Conservation (phyloP, 1,140 invertebrate species). For the Habropoda laboriosa region DNA sequence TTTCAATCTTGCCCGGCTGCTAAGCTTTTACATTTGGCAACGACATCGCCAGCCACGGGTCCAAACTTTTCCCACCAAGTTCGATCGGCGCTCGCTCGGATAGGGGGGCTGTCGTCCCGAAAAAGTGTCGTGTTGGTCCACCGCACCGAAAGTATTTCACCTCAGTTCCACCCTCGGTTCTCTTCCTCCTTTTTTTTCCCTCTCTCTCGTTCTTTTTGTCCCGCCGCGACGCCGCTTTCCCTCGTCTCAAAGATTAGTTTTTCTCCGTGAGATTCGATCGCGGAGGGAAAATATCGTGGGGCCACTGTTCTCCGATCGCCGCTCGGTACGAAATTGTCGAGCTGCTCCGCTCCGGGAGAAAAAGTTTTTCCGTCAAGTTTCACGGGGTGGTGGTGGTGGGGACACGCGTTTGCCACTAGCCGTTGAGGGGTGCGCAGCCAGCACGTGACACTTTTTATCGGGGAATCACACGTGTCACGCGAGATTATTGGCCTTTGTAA, state of each 20-base stretch:
- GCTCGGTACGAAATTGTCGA: background rate
- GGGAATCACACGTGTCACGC: conserved; percentile 72
- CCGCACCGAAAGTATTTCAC: background rate
- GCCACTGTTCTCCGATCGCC: background rate
- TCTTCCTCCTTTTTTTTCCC: background rate
- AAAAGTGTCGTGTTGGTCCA: background rate
- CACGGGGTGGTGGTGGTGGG: background rate
- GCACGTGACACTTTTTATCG: conserved; percentile 73
- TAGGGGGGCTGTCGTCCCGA: background rate
- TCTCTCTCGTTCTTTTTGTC: no score
- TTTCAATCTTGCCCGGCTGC: background rate
- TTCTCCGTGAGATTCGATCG: background rate
- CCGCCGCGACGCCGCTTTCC: no score
- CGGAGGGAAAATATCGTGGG: background rate
- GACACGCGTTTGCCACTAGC: background rate
- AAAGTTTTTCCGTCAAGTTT: conserved; percentile 39
- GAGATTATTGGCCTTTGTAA: conserved; percentile 72
- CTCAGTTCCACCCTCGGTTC: background rate
- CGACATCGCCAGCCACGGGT: background rate
- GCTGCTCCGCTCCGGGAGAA: background rate
- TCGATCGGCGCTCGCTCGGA: background rate
- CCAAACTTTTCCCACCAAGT: conserved; percentile 18
- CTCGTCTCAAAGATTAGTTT: conserved; percentile 4
- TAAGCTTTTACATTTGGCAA: conserved; percentile 1
- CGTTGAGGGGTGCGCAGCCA: conserved; percentile 18